Evolutionary conservation across 2,888 invertebrate species (phyloP).

Genomic region (Coremacera marginata): DNA sequence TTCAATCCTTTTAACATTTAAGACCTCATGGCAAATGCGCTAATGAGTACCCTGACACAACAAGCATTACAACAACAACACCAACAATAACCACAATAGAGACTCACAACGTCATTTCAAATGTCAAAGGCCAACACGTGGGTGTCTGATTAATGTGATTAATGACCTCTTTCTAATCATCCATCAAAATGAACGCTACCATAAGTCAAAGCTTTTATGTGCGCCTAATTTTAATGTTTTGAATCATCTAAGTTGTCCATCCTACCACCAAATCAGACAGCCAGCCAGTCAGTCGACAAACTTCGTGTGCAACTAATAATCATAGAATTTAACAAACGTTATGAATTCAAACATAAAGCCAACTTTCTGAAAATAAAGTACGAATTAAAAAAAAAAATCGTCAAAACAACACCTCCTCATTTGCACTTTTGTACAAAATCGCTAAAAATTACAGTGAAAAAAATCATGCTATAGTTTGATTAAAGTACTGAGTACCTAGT

Average conservation of each 20-base stretch:
- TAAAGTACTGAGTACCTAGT: background rate
- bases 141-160: slow-evolving; percentile 47
- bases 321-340: slow-evolving; percentile 23
- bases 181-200: slow-evolving; percentile 10
- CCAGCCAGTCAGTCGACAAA: background rate
- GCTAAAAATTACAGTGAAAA: background rate
- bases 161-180: slow-evolving; percentile 34
- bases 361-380: background rate
- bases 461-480: background rate
- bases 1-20: background rate
- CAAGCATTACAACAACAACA: background rate
- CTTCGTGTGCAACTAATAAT: slow-evolving; percentile 21
- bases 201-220: background rate
- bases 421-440: background rate
- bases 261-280: background rate
- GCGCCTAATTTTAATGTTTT: background rate
- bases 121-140: slow-evolving; percentile 44
- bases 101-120: slow-evolving; percentile 26
- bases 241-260: background rate
- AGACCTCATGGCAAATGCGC: slow-evolving; percentile 14
- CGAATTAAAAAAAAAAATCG: background rate
- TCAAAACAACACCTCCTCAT: slow-evolving; percentile 19
- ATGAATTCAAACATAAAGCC: slow-evolving; percentile 8
- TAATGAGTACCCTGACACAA: slow-evolving; percentile 22
- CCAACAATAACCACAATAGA: background rate